A percentile compares a stretch with the other conserved stretches of the same genome.
Conservation (phyloP, 1,140 invertebrate species). For the Arion vulgaris region DNA sequence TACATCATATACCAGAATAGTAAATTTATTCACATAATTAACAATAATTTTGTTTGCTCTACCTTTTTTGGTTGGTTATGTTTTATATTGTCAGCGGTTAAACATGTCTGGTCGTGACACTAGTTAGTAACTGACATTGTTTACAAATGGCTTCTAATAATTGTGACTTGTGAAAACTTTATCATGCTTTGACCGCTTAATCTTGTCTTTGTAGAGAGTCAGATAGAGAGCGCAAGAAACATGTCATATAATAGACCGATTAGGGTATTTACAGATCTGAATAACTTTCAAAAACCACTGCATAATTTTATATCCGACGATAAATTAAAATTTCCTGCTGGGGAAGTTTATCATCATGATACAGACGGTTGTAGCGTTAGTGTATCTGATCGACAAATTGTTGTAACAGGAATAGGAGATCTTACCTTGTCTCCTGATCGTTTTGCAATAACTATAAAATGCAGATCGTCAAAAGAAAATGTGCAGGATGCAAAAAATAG, state of each 20-base stretch:
- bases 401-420: constrained; percentile 67
- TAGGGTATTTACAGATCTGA: constrained; percentile 35
- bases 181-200: background rate
- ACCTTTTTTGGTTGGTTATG: too few species aligned
- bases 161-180: background rate
- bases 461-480: constrained; percentile 53
- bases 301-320: background rate
- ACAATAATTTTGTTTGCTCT: too few species aligned
- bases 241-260: constrained; percentile 34
- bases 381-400: constrained; percentile 55
- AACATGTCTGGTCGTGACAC: background rate
- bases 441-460: constrained; percentile 57
- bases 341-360: constrained; percentile 29
- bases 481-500: constrained; percentile 69
- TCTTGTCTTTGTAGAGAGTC: too few species aligned
- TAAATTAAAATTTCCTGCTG: background rate
- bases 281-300: background rate
- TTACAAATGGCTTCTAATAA: background rate
- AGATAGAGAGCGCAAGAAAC: background rate
- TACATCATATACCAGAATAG: too few species aligned
- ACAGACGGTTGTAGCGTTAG: constrained; percentile 37
- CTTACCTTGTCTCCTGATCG: constrained; percentile 64
- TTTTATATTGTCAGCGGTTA: background rate
- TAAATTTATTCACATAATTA: too few species aligned
- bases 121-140: background rate